Percentiles rank a stretch among this genome's conserved stretches.
Evolutionary conservation across 1,140 invertebrate species (phyloP).

Genomic region (Drosophila prosaltans): DNA sequence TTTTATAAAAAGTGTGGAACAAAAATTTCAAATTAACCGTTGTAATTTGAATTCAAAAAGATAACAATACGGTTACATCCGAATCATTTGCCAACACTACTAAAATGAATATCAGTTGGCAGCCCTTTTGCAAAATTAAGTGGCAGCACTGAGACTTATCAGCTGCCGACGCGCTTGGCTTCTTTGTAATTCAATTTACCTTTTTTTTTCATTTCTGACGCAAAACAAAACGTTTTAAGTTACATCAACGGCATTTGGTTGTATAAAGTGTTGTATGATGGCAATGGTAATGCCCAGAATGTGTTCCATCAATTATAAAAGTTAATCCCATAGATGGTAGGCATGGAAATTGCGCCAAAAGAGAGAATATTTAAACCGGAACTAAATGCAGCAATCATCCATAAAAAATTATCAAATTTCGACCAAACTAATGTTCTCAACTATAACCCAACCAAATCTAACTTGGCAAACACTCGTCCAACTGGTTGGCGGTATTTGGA

Average conservation of each 20-base stretch:
- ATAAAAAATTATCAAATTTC: slow-evolving; percentile 1
- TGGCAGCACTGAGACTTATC: slow-evolving; percentile 39
- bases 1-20: too few species aligned
- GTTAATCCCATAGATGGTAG: background rate
- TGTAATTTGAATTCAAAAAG: slow-evolving; percentile 2
- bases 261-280: too few species aligned
- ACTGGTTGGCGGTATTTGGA: slow-evolving; percentile 56
- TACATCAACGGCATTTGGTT: slow-evolving; percentile 9
- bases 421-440: slow-evolving; percentile 51
- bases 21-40: slow-evolving; percentile 1
- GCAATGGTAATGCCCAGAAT: background rate
- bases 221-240: slow-evolving; percentile 33
- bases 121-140: background rate
- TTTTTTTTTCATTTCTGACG: slow-evolving; percentile 20
- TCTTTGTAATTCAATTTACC: slow-evolving; percentile 59
- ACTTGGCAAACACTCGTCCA: slow-evolving; percentile 59
- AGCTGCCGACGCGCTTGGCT: slow-evolving; percentile 66
- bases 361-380: slow-evolving; percentile 10
- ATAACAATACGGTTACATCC: background rate
- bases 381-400: slow-evolving; percentile 32
- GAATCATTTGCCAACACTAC: slow-evolving; percentile 17
- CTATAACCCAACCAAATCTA: slow-evolving; percentile 34
- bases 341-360: slow-evolving; percentile 61
- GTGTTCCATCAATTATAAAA: background rate
- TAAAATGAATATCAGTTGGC: background rate